Conservation (phyloP, 2,113 vertebrate species). For the Pachyramphus minor region DNA sequence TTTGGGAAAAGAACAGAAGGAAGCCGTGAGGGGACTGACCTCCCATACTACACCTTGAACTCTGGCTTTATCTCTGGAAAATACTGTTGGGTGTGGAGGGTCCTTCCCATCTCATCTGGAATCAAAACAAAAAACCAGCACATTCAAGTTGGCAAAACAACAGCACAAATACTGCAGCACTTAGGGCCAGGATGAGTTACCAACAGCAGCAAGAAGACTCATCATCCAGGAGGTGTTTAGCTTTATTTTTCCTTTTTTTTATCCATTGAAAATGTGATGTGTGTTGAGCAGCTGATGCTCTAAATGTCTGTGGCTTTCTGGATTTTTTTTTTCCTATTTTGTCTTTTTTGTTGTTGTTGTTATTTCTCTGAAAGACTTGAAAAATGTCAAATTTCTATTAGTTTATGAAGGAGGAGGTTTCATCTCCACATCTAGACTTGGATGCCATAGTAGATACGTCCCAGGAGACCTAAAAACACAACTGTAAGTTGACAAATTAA, state of each 20-base stretch:
- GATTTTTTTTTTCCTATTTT: not conserved
- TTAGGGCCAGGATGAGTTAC: not conserved
- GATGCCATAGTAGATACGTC: not conserved
- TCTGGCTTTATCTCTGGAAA: not conserved
- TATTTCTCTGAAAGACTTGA: not conserved
- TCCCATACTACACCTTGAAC: not conserved
- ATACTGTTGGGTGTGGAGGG: not conserved
- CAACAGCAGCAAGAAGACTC: not conserved
- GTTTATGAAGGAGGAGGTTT: not conserved
- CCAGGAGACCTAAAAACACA: not conserved
- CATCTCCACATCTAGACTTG: not conserved
- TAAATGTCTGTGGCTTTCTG: not conserved
- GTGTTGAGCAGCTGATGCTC: not conserved
- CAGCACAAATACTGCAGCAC: not conserved
- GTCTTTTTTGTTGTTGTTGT: not conserved
- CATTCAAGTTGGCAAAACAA: not conserved
- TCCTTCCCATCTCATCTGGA: not conserved
- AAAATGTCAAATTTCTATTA: not conserved
- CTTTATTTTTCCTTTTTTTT: not conserved
- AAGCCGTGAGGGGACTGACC: not conserved
- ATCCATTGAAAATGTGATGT: not conserved
- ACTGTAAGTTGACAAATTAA: not conserved
- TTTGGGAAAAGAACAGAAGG: not conserved
- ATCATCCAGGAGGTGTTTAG: not conserved
- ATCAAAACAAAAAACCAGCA: too few relatives aligned